A percentile compares a stretch with the other conserved stretches of the same genome.
phyloP scores from a whole-genome alignment of 2,888 invertebrate genomes.

The Nemurella pictetii region DNA sequence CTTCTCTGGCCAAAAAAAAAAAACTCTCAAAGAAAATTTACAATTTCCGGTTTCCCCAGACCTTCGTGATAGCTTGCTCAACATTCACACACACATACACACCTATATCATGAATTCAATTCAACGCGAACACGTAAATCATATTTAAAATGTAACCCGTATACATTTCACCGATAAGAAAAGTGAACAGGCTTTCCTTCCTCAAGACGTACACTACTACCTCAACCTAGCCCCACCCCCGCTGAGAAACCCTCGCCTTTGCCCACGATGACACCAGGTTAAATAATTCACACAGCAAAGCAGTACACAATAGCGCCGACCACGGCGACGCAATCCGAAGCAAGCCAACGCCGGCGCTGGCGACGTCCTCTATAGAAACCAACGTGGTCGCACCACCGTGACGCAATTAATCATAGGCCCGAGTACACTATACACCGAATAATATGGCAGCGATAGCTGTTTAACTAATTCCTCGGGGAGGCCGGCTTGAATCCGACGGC shows the following conservation, averaged over 20 bases:
- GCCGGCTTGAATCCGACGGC: neutral
- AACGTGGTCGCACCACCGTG: neutral
- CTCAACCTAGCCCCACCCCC: neutral
- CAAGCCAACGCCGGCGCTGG: neutral
- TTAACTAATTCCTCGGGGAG: neutral
- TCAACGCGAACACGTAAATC: neutral
- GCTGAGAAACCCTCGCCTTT: neutral
- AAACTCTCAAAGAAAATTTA: neutral
- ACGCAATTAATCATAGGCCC: neutral
- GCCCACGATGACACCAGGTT: neutral
- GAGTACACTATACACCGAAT: neutral
- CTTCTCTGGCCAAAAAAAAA: neutral
- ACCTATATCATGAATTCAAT: neutral
- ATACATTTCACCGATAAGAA: neutral
- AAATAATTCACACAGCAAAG: neutral
- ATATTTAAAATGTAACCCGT: neutral
- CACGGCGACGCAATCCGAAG: neutral
- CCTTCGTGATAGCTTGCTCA: neutral
- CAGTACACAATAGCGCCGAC: neutral
- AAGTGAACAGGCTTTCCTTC: neutral
- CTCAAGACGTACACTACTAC: neutral
- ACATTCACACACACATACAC: neutral
- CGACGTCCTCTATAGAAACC: neutral
- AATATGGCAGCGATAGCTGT: neutral
- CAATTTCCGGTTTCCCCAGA: neutral